phyloP scores from a whole-genome alignment of 2,888 invertebrate species.

The Tineola bisselliella region DNA sequence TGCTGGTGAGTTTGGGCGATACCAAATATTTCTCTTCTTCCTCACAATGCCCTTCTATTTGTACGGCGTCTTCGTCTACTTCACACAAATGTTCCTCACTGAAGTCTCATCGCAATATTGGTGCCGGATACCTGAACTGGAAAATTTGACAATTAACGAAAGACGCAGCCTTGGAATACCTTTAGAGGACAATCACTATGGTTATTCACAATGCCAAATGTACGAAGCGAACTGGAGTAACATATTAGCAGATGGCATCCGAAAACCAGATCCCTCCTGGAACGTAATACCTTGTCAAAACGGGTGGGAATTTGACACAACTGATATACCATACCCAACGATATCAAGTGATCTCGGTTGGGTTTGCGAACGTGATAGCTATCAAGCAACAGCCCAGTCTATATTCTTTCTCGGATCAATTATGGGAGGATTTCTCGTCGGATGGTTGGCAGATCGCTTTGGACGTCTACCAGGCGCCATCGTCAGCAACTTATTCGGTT shows the following conservation, averaged over 20 bases:
- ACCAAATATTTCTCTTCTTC: slow-evolving; percentile 35
- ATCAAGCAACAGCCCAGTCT: slow-evolving; percentile 44
- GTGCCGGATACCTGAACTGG: slow-evolving; percentile 43
- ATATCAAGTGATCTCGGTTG: slow-evolving; percentile 43
- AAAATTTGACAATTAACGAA: slow-evolving; percentile 32
- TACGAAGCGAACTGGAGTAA: slow-evolving; percentile 42
- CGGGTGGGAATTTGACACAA: slow-evolving; percentile 47
- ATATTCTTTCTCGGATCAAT: slow-evolving; percentile 45
- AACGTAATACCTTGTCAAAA: slow-evolving; percentile 28
- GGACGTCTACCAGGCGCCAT: slow-evolving; percentile 41
- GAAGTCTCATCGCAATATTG: slow-evolving; percentile 41
- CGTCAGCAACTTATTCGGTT: slow-evolving; percentile 35
- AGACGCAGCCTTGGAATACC: slow-evolving; percentile 37
- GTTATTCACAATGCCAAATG: slow-evolving; percentile 37
- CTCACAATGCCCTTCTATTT: slow-evolving; percentile 38
- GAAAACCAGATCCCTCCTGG: slow-evolving; percentile 28
- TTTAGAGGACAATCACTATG: slow-evolving; percentile 27
- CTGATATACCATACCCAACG: slow-evolving; percentile 45
- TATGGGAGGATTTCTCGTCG: slow-evolving; percentile 37
- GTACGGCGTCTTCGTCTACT: slow-evolving; percentile 37
- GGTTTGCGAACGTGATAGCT: slow-evolving; percentile 42
- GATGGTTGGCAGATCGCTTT: slow-evolving; percentile 41
- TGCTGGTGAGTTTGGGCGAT: slow-evolving; percentile 43
- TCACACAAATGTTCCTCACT: slow-evolving; percentile 40
- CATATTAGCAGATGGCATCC: slow-evolving; percentile 25